phyloP scores from a whole-genome alignment of 2,888 invertebrate species.

The Allolobophora icterica region DNA sequence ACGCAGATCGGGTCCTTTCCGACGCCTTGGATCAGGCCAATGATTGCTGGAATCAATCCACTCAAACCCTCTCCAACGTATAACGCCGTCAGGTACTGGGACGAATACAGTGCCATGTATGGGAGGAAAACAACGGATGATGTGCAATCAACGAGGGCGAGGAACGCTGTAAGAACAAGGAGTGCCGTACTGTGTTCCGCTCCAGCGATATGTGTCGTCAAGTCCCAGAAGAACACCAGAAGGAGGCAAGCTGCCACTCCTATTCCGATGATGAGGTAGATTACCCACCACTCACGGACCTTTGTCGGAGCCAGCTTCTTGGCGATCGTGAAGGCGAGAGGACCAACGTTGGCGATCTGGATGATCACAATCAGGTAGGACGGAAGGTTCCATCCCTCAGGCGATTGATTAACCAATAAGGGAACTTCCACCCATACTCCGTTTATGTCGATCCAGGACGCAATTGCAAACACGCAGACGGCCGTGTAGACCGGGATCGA shows the following conservation, averaged over 20 bases:
- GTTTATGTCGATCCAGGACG: constrained; percentile 85
- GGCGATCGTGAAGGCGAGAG: constrained; percentile 73
- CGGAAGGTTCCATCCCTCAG: constrained; percentile 86
- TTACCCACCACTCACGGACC: constrained; percentile 62
- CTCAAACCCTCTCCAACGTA: constrained; percentile 72
- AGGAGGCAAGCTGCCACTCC: constrained; percentile 66
- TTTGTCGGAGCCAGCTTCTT: constrained; percentile 41
- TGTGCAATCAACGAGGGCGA: constrained; percentile 81
- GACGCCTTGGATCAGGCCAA: constrained; percentile 35
- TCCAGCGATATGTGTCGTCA: constrained; percentile 68
- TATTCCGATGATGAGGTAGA: constrained; percentile 66
- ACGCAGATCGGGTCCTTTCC: constrained; percentile 66
- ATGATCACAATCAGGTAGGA: constrained; percentile 82
- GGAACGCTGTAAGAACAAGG: constrained; percentile 73
- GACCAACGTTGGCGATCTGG: constrained; percentile 80
- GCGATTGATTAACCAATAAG: constrained; percentile 79
- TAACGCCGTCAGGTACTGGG: constrained; percentile 80
- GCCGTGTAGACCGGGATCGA: constrained; percentile 66
- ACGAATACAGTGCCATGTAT: constrained; percentile 75
- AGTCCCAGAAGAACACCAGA: constrained; percentile 68
- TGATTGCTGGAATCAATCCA: constrained; percentile 74
- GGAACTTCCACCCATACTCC: constrained; percentile 87
- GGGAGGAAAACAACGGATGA: constrained; percentile 86
- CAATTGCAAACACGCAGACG: constrained; percentile 75
- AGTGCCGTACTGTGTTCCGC: constrained; percentile 65